phyloP scores from a whole-genome alignment of 2,113 vertebrate species.

The Trogon surrucura region DNA sequence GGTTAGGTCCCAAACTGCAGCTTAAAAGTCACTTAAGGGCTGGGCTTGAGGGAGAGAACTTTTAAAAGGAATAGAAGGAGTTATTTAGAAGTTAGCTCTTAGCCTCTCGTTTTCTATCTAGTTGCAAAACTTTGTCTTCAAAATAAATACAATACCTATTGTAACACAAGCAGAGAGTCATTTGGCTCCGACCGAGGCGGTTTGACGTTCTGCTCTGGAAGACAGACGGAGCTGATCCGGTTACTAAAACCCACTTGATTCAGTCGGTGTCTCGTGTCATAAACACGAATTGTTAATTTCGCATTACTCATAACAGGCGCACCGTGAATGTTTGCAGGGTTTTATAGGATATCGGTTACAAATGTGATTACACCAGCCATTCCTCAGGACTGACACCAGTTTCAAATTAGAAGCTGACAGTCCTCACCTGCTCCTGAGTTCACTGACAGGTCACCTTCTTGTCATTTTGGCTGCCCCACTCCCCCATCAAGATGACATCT shows the following conservation, averaged over 20 bases:
- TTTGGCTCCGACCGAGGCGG: not conserved
- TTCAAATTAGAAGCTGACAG: constrained; percentile 86
- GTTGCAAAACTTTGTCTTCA: not conserved
- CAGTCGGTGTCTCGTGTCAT: constrained; percentile 50
- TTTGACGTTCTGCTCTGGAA: not conserved
- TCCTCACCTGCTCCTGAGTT: constrained; percentile 85
- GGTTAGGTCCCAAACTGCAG: not conserved
- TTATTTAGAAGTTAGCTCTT: not conserved
- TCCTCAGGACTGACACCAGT: constrained; percentile 78
- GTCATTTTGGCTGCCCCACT: constrained; percentile 59
- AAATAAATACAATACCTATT: constrained; percentile 21
- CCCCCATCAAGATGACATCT: constrained; percentile 75
- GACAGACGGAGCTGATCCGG: not conserved
- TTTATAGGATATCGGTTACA: constrained; percentile 75
- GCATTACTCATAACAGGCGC: constrained; percentile 43
- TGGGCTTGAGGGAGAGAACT: not conserved
- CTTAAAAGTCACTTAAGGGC: not conserved
- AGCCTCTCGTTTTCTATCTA: not conserved
- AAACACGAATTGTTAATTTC: constrained; percentile 71
- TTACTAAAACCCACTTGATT: constrained; percentile 56
- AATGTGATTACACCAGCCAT: constrained; percentile 78
- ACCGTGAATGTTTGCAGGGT: constrained; percentile 63
- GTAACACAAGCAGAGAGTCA: not conserved
- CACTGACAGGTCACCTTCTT: constrained; percentile 83
- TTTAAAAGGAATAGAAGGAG: not conserved